phyloP scores from a whole-genome alignment of 2,797 vertebrate genomes.

The Tapera naevia region DNA sequence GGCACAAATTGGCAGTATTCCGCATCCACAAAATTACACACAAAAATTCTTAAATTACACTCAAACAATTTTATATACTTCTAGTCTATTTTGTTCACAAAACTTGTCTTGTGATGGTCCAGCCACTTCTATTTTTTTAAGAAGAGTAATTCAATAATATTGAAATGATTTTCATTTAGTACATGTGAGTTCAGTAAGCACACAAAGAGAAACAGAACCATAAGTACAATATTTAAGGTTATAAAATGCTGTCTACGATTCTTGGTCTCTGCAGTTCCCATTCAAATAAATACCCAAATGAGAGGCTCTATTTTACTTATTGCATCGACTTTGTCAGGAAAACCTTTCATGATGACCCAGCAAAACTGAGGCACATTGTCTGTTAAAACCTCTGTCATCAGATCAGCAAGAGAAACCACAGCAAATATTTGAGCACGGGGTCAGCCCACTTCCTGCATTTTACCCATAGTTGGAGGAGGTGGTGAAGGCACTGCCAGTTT shows the following conservation, averaged over 20 bases:
- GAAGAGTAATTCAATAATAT: neutral
- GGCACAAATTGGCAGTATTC: neutral
- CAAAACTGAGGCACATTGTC: neutral
- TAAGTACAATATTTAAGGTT: neutral
- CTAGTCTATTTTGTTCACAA: neutral
- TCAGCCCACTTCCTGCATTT: conserved; percentile 1
- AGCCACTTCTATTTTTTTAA: neutral
- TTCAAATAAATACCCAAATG: neutral
- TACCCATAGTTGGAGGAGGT: neutral
- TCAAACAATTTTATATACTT: neutral
- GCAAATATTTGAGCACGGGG: neutral
- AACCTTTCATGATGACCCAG: neutral
- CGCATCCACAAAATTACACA: neutral
- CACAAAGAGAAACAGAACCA: neutral
- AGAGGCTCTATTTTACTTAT: neutral
- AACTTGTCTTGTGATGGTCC: neutral
- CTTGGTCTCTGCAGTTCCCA: neutral
- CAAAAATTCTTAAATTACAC: neutral
- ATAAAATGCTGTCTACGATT: neutral
- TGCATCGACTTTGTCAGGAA: neutral
- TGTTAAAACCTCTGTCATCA: conserved; percentile 19
- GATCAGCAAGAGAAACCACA: conserved; percentile 41
- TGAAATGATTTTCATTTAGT: neutral
- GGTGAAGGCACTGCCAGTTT: fast-evolving
- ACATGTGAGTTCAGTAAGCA: neutral